phyloP scores from a whole-genome alignment of 2,797 vertebrate genomes.

The Pygocentrus nattereri region DNA sequence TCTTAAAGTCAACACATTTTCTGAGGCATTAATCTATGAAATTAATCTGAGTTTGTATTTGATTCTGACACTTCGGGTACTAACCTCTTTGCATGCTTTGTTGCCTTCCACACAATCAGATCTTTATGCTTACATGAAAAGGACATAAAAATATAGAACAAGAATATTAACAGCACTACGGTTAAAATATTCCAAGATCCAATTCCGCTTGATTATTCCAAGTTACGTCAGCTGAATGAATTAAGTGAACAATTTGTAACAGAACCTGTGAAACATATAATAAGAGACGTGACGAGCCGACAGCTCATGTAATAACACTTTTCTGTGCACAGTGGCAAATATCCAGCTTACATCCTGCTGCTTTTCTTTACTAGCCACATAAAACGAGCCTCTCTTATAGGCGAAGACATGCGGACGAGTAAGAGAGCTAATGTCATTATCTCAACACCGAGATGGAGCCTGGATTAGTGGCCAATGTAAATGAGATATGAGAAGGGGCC shows the following conservation, averaged over 20 bases:
- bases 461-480: slow-evolving; percentile 85
- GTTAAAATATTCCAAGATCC: not conserved
- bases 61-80: slow-evolving; percentile 49
- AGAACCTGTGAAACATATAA: not conserved
- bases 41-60: slow-evolving; percentile 62
- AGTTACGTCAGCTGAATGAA: not conserved
- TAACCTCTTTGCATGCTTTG: slow-evolving; percentile 53
- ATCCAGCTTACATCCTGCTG: slow-evolving; percentile 4
- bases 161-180: not conserved
- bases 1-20: slow-evolving; percentile 59
- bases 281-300: not conserved
- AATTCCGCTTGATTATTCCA: not conserved
- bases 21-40: slow-evolving; percentile 69
- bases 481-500: slow-evolving; percentile 84
- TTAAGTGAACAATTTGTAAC: not conserved
- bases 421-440: slow-evolving; percentile 77
- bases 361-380: slow-evolving; percentile 25
- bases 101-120: slow-evolving; percentile 6
- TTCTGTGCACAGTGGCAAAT: not conserved
- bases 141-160: not conserved
- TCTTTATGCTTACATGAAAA: not conserved
- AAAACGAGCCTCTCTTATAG: slow-evolving; percentile 29
- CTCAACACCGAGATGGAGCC: slow-evolving; percentile 80
- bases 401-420: slow-evolving; percentile 13
- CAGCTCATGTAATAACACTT: not conserved